Evolutionary conservation across 1,140 invertebrate species (phyloP).

Genomic region (Dreissena rostriformis): DNA sequence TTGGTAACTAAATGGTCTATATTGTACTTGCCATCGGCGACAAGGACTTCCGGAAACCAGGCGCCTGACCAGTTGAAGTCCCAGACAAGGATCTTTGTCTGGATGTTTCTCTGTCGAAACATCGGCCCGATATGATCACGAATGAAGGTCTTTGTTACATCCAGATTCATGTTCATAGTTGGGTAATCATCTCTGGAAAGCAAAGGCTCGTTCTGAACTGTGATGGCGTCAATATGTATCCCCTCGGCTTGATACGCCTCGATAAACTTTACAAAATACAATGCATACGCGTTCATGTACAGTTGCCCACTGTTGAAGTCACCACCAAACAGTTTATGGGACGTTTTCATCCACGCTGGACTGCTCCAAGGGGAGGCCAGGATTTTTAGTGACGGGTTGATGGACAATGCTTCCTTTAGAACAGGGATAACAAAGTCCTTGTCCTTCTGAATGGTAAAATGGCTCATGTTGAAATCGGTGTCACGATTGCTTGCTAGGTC

Average conservation of each 20-base stretch:
- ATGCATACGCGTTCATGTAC: conserved; percentile 57
- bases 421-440: conserved; percentile 64
- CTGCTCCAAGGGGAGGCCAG: conserved; percentile 66
- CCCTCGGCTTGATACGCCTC: conserved; percentile 63
- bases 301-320: conserved; percentile 46
- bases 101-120: conserved; percentile 57
- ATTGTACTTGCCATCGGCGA: conserved; percentile 48
- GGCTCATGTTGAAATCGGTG: conserved; percentile 61
- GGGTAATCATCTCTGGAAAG: conserved; percentile 58
- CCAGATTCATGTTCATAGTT: conserved; percentile 41
- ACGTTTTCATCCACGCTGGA: conserved; percentile 69
- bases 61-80: conserved; percentile 65
- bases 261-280: conserved; percentile 64
- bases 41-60: conserved; percentile 59
- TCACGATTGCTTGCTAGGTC: conserved; percentile 40
- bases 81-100: conserved; percentile 64
- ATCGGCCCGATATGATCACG: conserved; percentile 62
- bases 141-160: conserved; percentile 55
- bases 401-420: conserved; percentile 58
- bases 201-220: conserved; percentile 69
- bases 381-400: conserved; percentile 64
- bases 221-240: conserved; percentile 61
- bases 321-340: conserved; percentile 58
- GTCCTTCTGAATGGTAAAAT: conserved; percentile 67
- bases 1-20: not conserved